phyloP scores from a whole-genome alignment of 2,888 invertebrate genomes.

The Eupithecia inturbata region DNA sequence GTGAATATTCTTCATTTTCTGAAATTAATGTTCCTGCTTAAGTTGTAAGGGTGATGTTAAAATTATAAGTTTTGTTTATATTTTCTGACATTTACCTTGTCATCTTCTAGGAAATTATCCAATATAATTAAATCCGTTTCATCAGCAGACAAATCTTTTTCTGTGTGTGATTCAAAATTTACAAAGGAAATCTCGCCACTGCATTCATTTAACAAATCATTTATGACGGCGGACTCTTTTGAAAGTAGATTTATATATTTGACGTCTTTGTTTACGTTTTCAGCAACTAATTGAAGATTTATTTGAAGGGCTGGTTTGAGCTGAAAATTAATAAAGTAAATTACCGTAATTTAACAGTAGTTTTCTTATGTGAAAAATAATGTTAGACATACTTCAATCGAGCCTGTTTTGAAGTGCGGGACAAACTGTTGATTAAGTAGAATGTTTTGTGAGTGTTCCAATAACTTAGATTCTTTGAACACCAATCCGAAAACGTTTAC shows the following conservation, averaged over 20 bases:
- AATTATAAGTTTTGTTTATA: neutral
- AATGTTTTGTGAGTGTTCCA: constrained; percentile 45
- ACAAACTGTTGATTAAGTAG: constrained; percentile 48
- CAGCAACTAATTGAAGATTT: constrained; percentile 58
- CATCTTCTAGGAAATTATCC: constrained; percentile 52
- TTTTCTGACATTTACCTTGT: constrained; percentile 49
- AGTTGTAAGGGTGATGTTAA: neutral
- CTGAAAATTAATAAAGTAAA: constrained; percentile 42
- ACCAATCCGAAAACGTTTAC: constrained; percentile 47
- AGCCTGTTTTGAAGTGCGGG: constrained; percentile 48
- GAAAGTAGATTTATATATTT: constrained; percentile 49
- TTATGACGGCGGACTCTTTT: constrained; percentile 41
- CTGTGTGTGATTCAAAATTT: constrained; percentile 36
- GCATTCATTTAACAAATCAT: constrained; percentile 46
- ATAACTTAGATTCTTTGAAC: constrained; percentile 44
- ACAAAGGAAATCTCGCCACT: constrained; percentile 35
- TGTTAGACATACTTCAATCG: constrained; percentile 45
- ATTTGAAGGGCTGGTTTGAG: constrained; percentile 55
- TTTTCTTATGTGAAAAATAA: neutral
- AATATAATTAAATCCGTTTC: constrained; percentile 55
- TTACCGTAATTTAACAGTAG: neutral
- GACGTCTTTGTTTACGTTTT: constrained; percentile 51
- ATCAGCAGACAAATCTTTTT: constrained; percentile 26
- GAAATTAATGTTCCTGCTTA: constrained; percentile 35
- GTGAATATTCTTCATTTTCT: constrained; percentile 57